Percentiles rank a stretch among this genome's conserved stretches.
Evolutionary conservation across 2,113 vertebrate species (phyloP).

Genomic region (Gobius niger): DNA sequence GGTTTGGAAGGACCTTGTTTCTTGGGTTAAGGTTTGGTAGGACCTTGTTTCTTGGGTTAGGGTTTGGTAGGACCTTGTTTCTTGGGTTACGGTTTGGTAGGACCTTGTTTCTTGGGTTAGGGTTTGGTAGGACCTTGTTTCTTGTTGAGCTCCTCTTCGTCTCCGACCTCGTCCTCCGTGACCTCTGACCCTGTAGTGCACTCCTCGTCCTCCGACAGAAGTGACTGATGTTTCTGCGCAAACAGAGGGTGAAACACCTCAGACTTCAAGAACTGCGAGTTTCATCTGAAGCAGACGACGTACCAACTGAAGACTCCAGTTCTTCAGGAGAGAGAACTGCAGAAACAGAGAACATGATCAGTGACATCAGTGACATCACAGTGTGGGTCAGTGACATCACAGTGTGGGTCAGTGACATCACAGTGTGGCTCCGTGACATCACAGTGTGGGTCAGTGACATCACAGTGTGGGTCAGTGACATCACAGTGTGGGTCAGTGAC

Average conservation of each 20-base stretch:
- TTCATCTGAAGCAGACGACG: constrained; percentile 38
- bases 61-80: no score
- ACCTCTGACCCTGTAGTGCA: constrained; percentile 97
- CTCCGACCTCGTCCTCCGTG: constrained; percentile 97
- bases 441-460: no score
- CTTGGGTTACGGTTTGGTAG: no score
- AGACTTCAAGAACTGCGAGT: neutral
- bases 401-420: no score
- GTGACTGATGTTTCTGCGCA: constrained; percentile 85
- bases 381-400: no score
- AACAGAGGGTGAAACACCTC: no score
- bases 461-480: no score
- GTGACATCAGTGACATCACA: neutral
- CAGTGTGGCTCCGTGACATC: no score
- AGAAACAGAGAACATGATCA: constrained; percentile 34
- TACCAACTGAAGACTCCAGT: constrained; percentile 95
- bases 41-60: no score
- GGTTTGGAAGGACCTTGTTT: no score
- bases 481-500: constrained; percentile 11
- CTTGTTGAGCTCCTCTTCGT: constrained; percentile 92
- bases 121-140: constrained; percentile 79
- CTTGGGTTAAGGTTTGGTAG: no score
- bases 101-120: no score
- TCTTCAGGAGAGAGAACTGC: constrained; percentile 94
- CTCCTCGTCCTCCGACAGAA: constrained; percentile 96